Base-by-base conservation (phyloP, 2,888 invertebrate species). In the Melipona beecheii region DNA sequence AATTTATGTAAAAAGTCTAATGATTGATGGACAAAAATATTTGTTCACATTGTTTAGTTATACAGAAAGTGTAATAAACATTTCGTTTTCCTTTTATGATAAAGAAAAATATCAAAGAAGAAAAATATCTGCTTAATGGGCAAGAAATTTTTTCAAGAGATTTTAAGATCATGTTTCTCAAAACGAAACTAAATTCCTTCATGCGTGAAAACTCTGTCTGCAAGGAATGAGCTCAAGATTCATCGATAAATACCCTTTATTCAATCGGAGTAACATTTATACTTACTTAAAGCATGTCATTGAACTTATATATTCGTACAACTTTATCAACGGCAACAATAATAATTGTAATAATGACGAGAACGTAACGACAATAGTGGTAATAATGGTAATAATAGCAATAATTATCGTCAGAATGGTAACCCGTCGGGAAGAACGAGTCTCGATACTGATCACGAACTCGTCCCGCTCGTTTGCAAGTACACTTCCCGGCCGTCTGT, bases 231-330 rank as follows among this genome's bases (percentile, higher is more conserved):
- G 66, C 84, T 85, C 74, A 80, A 64, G 13, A 21, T 91, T 94
- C 93, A 93, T 94, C 93, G 94, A 94, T 94, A 94, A 94, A 94
- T 94, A 94, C 93, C 93, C 92, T 94, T 94, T 94, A 94, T 94
- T 94, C 93, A 93, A 94, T 93, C 93, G 93, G 93, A 94, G 93
- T 94, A 94, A 94, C 94, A 94, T 94, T 94, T 93, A 94, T 93
- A 91, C 93, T 93, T 92, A 93, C 92, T 93, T 93, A 93, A 94
- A 94, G 94, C 93, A 93, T 93, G 92, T 91, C 90, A 91, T 92
- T 92, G 92, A 94, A 94, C 92, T 93, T 93, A 94, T 93, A 92
- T 86, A 91, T 90, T 92, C 92, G 92, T 94, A 93, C 92, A 94
- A 93, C 92, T 94, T 93, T 90, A 91, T 93, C 91, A 94, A 93